A percentile compares a stretch with the other conserved stretches of the same genome.
phyloP scores from a whole-genome alignment of 2,113 vertebrate genomes.

The Nyctereutes procyonoides region DNA sequence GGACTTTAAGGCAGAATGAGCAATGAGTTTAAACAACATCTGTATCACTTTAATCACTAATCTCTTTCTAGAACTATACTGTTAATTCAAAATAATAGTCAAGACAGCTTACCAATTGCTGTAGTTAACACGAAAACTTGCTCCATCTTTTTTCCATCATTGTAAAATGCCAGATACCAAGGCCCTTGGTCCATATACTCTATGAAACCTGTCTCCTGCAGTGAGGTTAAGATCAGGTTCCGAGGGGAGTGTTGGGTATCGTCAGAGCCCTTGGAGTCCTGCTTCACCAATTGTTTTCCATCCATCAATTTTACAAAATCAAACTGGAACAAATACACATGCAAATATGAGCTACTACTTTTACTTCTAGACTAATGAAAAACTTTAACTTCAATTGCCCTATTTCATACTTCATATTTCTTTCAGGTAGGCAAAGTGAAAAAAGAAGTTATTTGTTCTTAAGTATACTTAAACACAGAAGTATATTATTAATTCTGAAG shows the following conservation, averaged over 20 bases:
- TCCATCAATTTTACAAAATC: constrained; percentile 99
- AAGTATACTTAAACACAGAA: constrained; percentile 12
- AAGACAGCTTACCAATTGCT: constrained; percentile 92
- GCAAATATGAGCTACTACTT: constrained; percentile 68
- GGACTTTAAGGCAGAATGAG: constrained; percentile 34
- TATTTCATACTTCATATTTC: background rate
- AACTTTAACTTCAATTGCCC: background rate
- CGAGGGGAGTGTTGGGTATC: constrained; percentile 90
- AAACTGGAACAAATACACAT: constrained; percentile 89
- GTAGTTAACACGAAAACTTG: constrained; percentile 95
- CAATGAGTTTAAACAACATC: constrained; percentile 24
- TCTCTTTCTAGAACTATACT: constrained; percentile 43
- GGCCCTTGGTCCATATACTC: constrained; percentile 98
- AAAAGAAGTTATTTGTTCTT: constrained; percentile 3
- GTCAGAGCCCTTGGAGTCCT: constrained; percentile 90
- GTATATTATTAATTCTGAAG: constrained; percentile 13
- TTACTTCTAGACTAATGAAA: background rate
- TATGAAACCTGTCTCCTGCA: constrained; percentile 97
- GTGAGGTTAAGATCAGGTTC: constrained; percentile 93
- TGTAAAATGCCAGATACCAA: constrained; percentile 98
- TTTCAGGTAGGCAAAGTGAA: background rate
- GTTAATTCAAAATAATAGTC: background rate
- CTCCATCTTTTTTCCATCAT: constrained; percentile 96
- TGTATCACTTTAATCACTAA: constrained; percentile 10
- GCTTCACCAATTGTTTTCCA: constrained; percentile 95